These are phyloP conservation scores for Microctonus hyperodae DNA, from an alignment of 2,888 invertebrate species.

Conservation along the genomic window DNA sequence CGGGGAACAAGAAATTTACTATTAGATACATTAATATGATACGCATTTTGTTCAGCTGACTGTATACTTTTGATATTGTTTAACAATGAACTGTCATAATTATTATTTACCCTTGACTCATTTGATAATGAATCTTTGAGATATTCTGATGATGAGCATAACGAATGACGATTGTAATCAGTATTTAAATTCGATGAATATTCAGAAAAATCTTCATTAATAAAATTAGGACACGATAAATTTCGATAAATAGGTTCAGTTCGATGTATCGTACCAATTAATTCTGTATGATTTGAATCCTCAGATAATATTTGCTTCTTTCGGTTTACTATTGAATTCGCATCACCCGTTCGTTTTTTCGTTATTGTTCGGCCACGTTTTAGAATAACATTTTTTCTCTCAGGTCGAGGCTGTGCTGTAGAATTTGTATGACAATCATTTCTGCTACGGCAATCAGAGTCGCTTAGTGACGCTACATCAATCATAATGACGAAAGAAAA, in stretches of 20 bases:
- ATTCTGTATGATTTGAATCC: neutral
- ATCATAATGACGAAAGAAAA: slow-evolving; percentile 38
- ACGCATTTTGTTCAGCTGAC: slow-evolving; percentile 42
- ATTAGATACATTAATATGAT: slow-evolving; percentile 53
- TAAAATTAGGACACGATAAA: slow-evolving; percentile 12
- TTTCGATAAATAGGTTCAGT: slow-evolving; percentile 10
- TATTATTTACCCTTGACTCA: slow-evolving; percentile 17
- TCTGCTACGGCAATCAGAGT: neutral
- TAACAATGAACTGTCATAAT: slow-evolving; percentile 38
- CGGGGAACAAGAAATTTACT: slow-evolving; percentile 56
- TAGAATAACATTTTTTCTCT: slow-evolving; percentile 46
- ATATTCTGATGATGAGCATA: neutral
- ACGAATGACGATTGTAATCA: neutral
- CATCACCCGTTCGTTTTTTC: slow-evolving; percentile 40
- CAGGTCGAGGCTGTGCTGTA: neutral
- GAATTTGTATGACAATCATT: slow-evolving; percentile 41
- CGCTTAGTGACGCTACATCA: slow-evolving; percentile 1
- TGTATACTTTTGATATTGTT: slow-evolving; percentile 51
- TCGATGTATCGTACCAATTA: neutral
- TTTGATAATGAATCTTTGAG: neutral
- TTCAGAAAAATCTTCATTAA: neutral
- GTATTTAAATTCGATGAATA: neutral
- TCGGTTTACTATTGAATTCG: neutral
- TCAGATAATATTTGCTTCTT: neutral
- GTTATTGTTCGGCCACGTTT: slow-evolving; percentile 57